A percentile compares a stretch with the other conserved stretches of the same genome.
phyloP scores from a whole-genome alignment of 2,113 vertebrate species.

The Marmota monax region DNA sequence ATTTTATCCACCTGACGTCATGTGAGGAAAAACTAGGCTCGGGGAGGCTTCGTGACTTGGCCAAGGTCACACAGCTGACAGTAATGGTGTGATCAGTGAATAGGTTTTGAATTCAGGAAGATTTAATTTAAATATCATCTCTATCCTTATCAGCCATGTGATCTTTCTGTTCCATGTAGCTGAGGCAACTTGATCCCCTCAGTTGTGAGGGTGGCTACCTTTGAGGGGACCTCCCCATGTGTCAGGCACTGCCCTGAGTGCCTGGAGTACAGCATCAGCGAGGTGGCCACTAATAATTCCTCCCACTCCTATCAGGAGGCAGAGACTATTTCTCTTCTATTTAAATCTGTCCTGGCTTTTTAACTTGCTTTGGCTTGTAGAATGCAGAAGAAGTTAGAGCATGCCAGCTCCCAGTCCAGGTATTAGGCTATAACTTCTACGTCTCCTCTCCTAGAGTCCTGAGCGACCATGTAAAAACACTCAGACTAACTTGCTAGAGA shows the following conservation, averaged over 20 bases:
- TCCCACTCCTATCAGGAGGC: neutral
- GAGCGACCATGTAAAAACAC: neutral
- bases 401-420: neutral
- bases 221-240: neutral
- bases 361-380: neutral
- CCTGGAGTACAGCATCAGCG: neutral
- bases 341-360: neutral
- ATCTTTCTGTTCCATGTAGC: neutral
- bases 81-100: neutral
- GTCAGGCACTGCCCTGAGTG: neutral
- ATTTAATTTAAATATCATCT: neutral
- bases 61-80: neutral
- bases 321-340: neutral
- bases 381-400: neutral
- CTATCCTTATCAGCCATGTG: neutral
- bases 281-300: neutral
- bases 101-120: neutral
- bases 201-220: accelerated
- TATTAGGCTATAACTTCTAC: neutral
- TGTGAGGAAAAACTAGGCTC: neutral
- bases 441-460: neutral
- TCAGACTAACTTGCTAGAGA: neutral
- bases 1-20: too few species aligned
- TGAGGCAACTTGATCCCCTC: neutral
- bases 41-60: neutral